Conservation (phyloP, 2,797 vertebrate species). For the Galago senegalensis region DNA sequence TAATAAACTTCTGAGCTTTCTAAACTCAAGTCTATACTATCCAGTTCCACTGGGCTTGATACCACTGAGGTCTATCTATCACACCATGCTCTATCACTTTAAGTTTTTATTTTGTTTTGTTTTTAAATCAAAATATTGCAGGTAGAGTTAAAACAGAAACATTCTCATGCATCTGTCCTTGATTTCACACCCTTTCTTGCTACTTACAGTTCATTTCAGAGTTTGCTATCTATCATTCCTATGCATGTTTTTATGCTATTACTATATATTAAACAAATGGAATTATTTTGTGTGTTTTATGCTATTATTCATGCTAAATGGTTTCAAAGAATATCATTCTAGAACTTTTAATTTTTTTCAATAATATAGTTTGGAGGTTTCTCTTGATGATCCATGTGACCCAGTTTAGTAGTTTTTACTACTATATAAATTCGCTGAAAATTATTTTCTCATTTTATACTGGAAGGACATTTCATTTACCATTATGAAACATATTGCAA, state of each 20-base stretch:
- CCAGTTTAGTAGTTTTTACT: not conserved
- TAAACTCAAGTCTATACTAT: not conserved
- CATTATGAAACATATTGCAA: not conserved
- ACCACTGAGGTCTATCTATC: too few relatives aligned
- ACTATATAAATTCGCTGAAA: not conserved
- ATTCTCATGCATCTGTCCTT: not conserved
- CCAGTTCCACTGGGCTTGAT: too few relatives aligned
- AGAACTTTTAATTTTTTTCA: constrained; percentile 14
- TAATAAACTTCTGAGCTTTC: not conserved
- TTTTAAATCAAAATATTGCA: not conserved
- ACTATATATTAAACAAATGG: not conserved
- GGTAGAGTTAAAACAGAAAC: not conserved
- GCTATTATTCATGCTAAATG: not conserved
- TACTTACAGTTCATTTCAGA: not conserved
- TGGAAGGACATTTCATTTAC: not conserved
- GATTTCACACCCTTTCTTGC: not conserved
- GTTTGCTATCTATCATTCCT: not conserved
- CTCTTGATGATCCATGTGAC: not conserved
- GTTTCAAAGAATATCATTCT: not conserved
- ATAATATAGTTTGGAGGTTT: not conserved
- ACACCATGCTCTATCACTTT: too few relatives aligned
- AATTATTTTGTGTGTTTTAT: not conserved
- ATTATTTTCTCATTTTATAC: not conserved
- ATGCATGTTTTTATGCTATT: not conserved
- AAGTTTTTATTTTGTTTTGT: not conserved